Evolutionary conservation across 1,140 invertebrate genomes (phyloP), one percentile per base, ranked within the genome.

Genomic region (Campoletis sonorensis): DNA sequence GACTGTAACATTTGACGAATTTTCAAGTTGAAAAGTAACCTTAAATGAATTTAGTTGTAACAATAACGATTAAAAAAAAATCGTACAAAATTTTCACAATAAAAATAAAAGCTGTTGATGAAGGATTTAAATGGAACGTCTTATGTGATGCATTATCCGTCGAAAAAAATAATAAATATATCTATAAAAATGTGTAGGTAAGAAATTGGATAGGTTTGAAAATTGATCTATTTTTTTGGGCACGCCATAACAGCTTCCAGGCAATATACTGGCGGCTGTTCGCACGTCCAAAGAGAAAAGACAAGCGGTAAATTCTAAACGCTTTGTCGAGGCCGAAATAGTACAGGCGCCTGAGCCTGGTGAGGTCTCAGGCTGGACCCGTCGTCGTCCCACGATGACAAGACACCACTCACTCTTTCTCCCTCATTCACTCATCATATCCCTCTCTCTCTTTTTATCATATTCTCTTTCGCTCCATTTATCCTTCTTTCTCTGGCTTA

Each of bases 121-220:
- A 15, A 21, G 26, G 40, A 81, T 58, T 5, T 0, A 58, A 23
- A 58, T 58, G 21, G 10, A 23, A 23, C 49, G 21, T 30, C 45
- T n/a, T 40, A 15, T 30, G n/a, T 30, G 45, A 68, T 73, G 2
- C 16, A 18, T 58, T 58, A 4, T 49, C 40, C 40, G 45, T 23
- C n/a, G n/a, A n/a, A n/a, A n/a, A n/a, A n/a, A n/a, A n/a, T n/a
- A n/a, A 23, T 27, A 45, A 21, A 26, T 26, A 13, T 15, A 30
- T 26, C 40, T 40, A 21, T 33, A 45, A 5, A 16, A 5, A 16
- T 54, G 3, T 54, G 3, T 54, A 15, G 49, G 37, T 54, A 15
- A 73, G 87, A 87, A 87, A 87, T 37, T 83, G 61, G 87, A 87
- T 84, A 87, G 80, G 40, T 77, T 68, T 84, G 85, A 84, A 87